These are phyloP conservation scores for Vimba vimba DNA, from an alignment of 2,113 vertebrate genomes.

Conservation along the genomic window DNA sequence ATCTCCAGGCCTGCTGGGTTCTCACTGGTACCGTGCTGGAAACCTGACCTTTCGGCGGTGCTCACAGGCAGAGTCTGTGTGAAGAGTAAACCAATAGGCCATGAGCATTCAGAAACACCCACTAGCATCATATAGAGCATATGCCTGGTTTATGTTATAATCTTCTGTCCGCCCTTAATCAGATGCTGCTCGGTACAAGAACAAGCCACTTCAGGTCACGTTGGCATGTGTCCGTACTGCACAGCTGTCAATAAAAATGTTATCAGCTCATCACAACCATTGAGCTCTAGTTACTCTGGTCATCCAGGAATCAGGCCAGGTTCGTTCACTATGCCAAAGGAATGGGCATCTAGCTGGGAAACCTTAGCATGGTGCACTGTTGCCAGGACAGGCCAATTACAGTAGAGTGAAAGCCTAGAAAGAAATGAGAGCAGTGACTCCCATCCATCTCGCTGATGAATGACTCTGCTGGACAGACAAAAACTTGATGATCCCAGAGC, in stretches of 20 bases:
- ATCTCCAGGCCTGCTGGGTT: conserved; percentile 75
- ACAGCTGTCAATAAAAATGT: conserved; percentile 18
- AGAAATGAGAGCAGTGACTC: conserved; percentile 16
- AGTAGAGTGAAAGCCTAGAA: conserved; percentile 27
- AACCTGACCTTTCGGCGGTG: conserved; percentile 72
- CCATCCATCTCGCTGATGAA: conserved; percentile 28
- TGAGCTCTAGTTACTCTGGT: conserved; percentile 32
- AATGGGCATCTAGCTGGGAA: conserved; percentile 75
- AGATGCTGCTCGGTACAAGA: neutral
- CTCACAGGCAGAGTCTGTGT: conserved; percentile 84
- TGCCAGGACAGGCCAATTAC: conserved; percentile 62
- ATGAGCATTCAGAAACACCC: neutral
- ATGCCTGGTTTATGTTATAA: neutral
- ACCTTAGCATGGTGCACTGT: conserved; percentile 24
- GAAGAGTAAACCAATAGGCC: conserved; percentile 21
- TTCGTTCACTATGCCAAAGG: conserved; percentile 60
- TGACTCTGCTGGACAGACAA: conserved; percentile 6
- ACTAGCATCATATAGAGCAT: neutral
- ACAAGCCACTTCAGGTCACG: neutral
- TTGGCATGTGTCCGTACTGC: neutral
- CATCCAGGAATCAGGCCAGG: conserved; percentile 17
- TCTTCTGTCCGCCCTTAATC: neutral
- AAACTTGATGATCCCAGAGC: conserved; percentile 26
- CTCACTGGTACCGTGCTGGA: conserved; percentile 74
- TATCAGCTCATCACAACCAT: conserved; percentile 10